Evolutionary conservation across 1,140 invertebrate species (phyloP), one percentile per base, ranked within the genome.

Genomic region (Hycleus phaleratus): DNA sequence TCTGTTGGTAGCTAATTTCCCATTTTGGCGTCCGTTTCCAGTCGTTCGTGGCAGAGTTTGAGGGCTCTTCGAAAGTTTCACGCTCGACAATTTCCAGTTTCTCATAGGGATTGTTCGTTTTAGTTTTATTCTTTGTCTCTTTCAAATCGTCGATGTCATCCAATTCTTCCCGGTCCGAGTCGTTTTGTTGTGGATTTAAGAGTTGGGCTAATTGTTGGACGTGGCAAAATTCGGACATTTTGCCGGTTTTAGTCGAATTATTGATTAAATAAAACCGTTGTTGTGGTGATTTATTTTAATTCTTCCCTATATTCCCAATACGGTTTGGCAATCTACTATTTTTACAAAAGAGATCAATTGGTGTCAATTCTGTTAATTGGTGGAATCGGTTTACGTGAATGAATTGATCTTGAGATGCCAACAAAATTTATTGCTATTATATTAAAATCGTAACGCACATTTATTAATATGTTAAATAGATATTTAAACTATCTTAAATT

Each of bases 1-100:
- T 79, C 73, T 95, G 92, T 63, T 88, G 85, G 70, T 90, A 95
- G 66, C 85, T 81, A 67, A 93, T 87, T 18, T 87, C 84, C 75
- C 90, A 94, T 61, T 84, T 80, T 1, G 91, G 91, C 40, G 79
- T 77, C 66, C 82, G 81, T 46, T 88, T 71, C 71, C 72, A 74
- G 46, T 70, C 63, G 9, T 38, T 42, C 7, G 7, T 32, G 1
- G 32, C 32, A 32, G 32, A 5, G 1, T 32, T 32, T 2, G 32
- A 1, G 4, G 32, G 7, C 4, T 32, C 32, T 1, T 32, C 32
- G 32, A 4, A 5, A 32, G 4, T 7, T 32, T 3, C 32, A 32
- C 32, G 32, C 7, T 4, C 32, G 32, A 8, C 51, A 25, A 5
- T 11, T n/a, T 38, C 39, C 18, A 42, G 42, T 24, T 46, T 56